phyloP scores from a whole-genome alignment of 2,113 vertebrate species.

The Herpetotheres cachinnans region DNA sequence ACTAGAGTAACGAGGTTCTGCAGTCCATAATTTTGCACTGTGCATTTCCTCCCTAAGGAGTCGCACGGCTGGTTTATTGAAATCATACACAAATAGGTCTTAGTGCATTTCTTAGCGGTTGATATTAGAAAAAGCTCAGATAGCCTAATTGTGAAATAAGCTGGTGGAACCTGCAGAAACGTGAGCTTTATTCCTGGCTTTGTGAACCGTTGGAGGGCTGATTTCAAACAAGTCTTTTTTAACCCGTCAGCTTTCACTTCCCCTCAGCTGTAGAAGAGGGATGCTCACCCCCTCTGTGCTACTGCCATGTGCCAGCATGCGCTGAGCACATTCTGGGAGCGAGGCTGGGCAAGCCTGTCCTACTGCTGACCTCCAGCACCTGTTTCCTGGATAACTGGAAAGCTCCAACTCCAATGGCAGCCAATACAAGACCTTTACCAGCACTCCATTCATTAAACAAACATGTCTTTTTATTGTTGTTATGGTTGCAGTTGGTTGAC shows the following conservation, averaged over 20 bases:
- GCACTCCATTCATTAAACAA: neutral
- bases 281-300: neutral
- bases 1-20: neutral
- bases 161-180: neutral
- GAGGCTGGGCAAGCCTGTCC: neutral
- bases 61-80: neutral
- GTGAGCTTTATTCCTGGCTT: neutral
- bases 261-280: neutral
- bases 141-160: neutral
- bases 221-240: neutral
- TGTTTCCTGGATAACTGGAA: neutral
- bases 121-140: neutral
- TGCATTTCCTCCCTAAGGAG: slow-evolving; percentile 12
- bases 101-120: neutral
- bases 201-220: neutral
- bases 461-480: neutral
- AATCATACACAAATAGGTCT: neutral
- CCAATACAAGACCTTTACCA: neutral
- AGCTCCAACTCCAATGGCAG: neutral
- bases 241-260: neutral
- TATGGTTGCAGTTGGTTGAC: neutral
- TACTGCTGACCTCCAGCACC: neutral
- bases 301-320: neutral
- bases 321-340: neutral
- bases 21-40: neutral